A percentile compares a stretch with the other conserved stretches of the same genome.
These are phyloP conservation scores for Metallyticus violacea DNA, from an alignment of 2,888 invertebrate genomes.

Conservation along the genomic window DNA sequence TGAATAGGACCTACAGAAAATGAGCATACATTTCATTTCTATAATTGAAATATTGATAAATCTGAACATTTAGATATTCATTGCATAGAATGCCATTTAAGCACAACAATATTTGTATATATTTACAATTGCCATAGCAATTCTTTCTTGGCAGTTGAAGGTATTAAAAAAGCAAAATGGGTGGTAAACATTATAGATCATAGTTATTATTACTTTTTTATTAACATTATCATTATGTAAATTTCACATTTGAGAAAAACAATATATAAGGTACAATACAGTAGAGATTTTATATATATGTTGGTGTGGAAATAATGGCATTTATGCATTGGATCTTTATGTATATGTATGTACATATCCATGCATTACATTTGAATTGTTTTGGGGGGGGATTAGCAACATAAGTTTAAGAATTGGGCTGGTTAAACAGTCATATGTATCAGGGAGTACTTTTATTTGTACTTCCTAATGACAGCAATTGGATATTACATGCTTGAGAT, in stretches of 20 bases:
- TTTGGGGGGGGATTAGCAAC: background rate
- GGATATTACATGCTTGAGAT: background rate
- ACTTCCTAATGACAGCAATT: background rate
- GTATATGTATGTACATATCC: background rate
- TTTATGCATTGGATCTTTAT: background rate
- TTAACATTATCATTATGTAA: background rate
- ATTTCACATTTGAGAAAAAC: background rate
- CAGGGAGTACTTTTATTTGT: background rate
- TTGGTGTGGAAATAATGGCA: background rate
- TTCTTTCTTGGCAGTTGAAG: background rate
- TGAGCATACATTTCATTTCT: background rate
- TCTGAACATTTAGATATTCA: background rate
- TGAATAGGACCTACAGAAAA: background rate
- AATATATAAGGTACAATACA: background rate
- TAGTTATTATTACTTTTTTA: background rate
- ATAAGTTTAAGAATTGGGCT: background rate
- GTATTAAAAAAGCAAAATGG: background rate
- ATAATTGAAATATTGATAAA: background rate
- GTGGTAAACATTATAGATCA: background rate
- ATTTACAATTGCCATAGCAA: background rate
- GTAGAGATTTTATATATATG: background rate
- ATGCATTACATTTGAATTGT: background rate
- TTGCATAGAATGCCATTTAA: background rate
- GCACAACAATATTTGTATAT: background rate
- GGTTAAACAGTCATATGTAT: background rate